Evolutionary conservation across 64 coral and sea anemone species (phyloP), one percentile per base, ranked within the genome.

Genomic region (Catalaphyllia jardinei): DNA sequence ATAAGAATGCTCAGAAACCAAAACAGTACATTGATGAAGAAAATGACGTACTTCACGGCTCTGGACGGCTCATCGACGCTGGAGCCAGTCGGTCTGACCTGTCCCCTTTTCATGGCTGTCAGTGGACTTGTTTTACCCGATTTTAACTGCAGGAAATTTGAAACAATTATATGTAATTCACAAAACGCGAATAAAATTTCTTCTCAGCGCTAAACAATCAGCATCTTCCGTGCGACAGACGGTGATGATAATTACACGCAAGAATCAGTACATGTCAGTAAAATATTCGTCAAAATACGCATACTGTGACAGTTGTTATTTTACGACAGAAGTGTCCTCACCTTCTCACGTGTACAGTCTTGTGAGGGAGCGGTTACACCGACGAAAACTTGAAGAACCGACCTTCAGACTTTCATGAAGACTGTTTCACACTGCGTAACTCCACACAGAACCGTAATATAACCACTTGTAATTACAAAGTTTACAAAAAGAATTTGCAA

Each of bases 11-110:
- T 73, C 0, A 88, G 59, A 9, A 97, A 52, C 95, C 95, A 97
- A 31, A 97, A 97, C 10, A 97, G 6, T 10, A 87, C 89, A 14
- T 97, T 97, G 46, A 93, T 73, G 50, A 91, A 90, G 77, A 97
- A 97, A 9, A 97, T 59, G 22, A 79, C 88, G 72, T 93, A 97
- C 12, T 97, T 97, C 59, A 89, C 71, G 22, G 61, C 81, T 77
- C 52, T 90, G 0, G 95, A 97, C 9, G 95, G 95, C 33, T 91
- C 77, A 4, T 89, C 87, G 3, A 14, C 35, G 11, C 3, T 25
- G 5, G 30, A 13, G 2, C 9, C 9, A 0, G 1, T 11, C 3
- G 79, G 79, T 19, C 20, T 63, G 24, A 83, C 55, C 33, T 30
- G 79, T 28, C 20, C 55, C 28, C 22, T 69, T 7, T 3, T 69